These are phyloP conservation scores for Drosophila bocki DNA, from an alignment of 1,140 invertebrate genomes.

Conservation along the genomic window DNA sequence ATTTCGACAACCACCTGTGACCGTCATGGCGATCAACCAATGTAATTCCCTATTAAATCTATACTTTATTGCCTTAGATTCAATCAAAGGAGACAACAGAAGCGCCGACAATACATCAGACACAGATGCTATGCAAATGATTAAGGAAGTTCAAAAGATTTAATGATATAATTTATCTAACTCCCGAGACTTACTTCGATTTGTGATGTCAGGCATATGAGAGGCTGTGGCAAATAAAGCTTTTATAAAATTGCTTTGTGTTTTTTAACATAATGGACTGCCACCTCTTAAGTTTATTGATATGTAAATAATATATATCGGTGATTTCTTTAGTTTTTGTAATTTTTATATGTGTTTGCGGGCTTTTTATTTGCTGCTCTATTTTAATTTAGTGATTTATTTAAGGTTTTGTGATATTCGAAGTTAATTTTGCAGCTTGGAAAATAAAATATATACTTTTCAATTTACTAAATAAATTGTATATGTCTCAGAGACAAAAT, in stretches of 20 bases:
- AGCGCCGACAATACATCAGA: conserved; percentile 40
- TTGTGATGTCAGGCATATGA: conserved; percentile 45
- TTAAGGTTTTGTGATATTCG: neutral
- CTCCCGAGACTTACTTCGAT: conserved; percentile 33
- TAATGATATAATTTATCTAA: conserved; percentile 57
- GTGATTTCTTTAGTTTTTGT: neutral
- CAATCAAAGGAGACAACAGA: conserved; percentile 46
- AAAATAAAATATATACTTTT: too few species aligned
- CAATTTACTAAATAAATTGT: neutral
- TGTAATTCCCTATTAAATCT: conserved; percentile 45
- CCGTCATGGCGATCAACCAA: conserved; percentile 10
- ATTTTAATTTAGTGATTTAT: neutral
- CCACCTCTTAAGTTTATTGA: conserved; percentile 30
- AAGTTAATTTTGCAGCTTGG: neutral
- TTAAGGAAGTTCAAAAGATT: conserved; percentile 60
- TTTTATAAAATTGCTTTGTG: conserved; percentile 40
- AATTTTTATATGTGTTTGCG: conserved; percentile 9
- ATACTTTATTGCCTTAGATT: conserved; percentile 55
- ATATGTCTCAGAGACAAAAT: neutral
- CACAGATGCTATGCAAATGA: conserved; percentile 50
- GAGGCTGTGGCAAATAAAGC: conserved; percentile 32
- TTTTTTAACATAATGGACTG: conserved; percentile 30
- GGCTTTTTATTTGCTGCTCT: conserved; percentile 15
- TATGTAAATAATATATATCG: conserved; percentile 34
- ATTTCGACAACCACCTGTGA: conserved; percentile 14